Percentiles rank a stretch among this genome's conserved stretches.
Conservation (phyloP, 2,797 vertebrate species). For the Enoplosus armatus region DNA sequence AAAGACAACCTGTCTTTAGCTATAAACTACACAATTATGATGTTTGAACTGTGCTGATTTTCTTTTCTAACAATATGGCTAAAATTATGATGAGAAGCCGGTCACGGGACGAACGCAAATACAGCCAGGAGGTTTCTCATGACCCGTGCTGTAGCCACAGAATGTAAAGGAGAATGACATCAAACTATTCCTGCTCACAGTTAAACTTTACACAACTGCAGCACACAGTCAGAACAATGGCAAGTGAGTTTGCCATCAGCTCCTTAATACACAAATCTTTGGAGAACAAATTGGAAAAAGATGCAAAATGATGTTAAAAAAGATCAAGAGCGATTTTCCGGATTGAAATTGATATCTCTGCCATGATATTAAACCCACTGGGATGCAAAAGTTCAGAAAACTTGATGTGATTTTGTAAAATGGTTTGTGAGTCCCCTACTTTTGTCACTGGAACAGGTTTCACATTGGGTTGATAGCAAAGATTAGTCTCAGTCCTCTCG, state of each 20-base stretch:
- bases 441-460: constrained; percentile 46
- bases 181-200: constrained; percentile 2
- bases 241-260: constrained; percentile 22
- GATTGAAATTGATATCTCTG: constrained; percentile 50
- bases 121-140: not conserved
- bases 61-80: constrained; percentile 35
- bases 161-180: not conserved
- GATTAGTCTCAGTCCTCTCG: constrained; percentile 52
- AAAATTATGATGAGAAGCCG: constrained; percentile 30
- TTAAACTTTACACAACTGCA: constrained; percentile 4
- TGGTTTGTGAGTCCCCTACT: constrained; percentile 27
- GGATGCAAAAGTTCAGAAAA: constrained; percentile 47
- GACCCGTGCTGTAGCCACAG: not conserved
- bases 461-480: constrained; percentile 25
- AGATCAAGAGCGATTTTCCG: constrained; percentile 51
- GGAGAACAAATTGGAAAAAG: constrained; percentile 34
- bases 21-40: not conserved
- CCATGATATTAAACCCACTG: constrained; percentile 65
- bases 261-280: constrained; percentile 24
- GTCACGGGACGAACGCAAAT: constrained; percentile 21
- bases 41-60: constrained; percentile 34
- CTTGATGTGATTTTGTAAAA: constrained; percentile 53
- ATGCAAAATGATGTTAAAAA: constrained; percentile 42
- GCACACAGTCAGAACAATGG: constrained; percentile 18
- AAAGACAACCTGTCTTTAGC: constrained; percentile 8